Evolutionary conservation across 2,888 invertebrate species (phyloP).

Genomic region (Ornithoptera priamus): DNA sequence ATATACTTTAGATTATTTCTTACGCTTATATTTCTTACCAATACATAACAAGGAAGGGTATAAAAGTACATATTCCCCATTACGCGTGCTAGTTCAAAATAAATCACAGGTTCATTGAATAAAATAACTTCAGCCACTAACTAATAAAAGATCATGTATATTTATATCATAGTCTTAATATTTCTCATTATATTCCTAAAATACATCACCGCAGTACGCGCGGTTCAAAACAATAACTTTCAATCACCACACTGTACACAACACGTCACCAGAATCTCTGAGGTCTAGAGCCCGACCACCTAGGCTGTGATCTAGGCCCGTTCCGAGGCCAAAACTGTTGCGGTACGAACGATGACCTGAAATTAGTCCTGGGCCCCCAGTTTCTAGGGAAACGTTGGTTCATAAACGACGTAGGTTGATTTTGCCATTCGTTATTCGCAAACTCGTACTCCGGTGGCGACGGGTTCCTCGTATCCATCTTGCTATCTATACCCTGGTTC

Average conservation of each 20-base stretch:
- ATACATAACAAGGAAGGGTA: too few relatives aligned
- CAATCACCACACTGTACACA: conserved; percentile 26
- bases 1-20: too few relatives aligned
- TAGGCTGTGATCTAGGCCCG: conserved; percentile 59
- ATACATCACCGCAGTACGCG: conserved; percentile 1
- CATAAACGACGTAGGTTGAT: conserved; percentile 40
- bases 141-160: conserved; percentile 19
- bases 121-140: conserved; percentile 17
- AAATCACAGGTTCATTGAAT: conserved; percentile 8
- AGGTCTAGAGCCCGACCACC: conserved; percentile 67
- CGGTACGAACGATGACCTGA: conserved; percentile 47
- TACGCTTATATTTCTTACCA: too few relatives aligned
- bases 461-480: conserved; percentile 33
- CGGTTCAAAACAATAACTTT: not conserved
- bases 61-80: too few relatives aligned
- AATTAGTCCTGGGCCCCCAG: conserved; percentile 63
- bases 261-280: conserved; percentile 71
- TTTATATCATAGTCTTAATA: conserved; percentile 21
- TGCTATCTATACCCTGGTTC: conserved; percentile 45
- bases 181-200: conserved; percentile 14
- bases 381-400: conserved; percentile 65
- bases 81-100: not conserved
- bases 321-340: conserved; percentile 58
- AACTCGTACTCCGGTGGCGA: conserved; percentile 46
- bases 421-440: conserved; percentile 44